Evolutionary conservation across 2,888 invertebrate species (phyloP).

Genomic region (Meloe dianella): DNA sequence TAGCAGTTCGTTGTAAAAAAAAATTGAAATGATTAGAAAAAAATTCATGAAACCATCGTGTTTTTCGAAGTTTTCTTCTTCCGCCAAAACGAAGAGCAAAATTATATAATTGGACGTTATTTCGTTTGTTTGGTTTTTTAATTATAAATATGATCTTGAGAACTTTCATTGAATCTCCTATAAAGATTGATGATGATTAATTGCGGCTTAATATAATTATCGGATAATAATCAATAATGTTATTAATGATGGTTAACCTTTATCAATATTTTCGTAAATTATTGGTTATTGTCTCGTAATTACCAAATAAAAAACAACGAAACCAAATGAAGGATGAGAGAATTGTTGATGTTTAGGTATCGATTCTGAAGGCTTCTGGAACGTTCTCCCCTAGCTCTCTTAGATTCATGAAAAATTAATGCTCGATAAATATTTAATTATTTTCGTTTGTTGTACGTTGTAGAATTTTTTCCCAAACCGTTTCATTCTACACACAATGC

Average conservation of each 20-base stretch:
- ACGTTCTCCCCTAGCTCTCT: too few species aligned
- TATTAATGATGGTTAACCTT: neutral
- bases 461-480: too few species aligned
- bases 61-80: neutral
- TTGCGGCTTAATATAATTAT: neutral
- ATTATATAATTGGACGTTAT: neutral
- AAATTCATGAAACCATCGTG: neutral
- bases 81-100: neutral
- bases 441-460: neutral
- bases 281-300: neutral
- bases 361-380: neutral
- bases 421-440: neutral
- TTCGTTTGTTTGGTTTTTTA: neutral
- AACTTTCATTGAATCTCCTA: neutral
- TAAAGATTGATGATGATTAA: neutral
- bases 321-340: neutral
- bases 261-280: neutral
- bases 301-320: neutral
- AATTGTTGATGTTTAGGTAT: neutral
- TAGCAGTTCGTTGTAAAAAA: slow-evolving; percentile 24
- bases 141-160: neutral
- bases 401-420: too few species aligned
- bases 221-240: neutral
- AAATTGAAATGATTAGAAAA: neutral
- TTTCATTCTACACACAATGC: too few species aligned